Conservation (phyloP, 2,113 vertebrate genomes). For the Chroicocephalus ridibundus region DNA sequence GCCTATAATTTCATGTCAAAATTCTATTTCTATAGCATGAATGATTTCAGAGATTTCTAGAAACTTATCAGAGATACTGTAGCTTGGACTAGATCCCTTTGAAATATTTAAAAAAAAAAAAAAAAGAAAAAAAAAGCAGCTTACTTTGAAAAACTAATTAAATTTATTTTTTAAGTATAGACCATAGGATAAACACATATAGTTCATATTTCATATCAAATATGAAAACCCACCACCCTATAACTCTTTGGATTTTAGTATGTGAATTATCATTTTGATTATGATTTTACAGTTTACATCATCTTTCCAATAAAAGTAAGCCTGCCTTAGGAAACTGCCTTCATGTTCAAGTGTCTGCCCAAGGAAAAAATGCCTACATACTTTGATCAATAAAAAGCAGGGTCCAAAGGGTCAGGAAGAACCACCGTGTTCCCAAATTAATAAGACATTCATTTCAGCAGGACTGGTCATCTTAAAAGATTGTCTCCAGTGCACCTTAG, state of each 20-base stretch:
- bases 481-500: not conserved
- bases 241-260: not conserved
- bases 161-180: not conserved
- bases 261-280: constrained; percentile 13
- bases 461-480: not conserved
- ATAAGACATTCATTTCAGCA: constrained; percentile 9
- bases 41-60: not conserved
- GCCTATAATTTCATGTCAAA: not conserved
- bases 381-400: constrained; percentile 34
- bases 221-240: not conserved
- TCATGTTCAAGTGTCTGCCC: not conserved
- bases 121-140: not conserved
- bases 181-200: not conserved
- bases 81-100: not conserved
- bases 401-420: not conserved
- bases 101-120: not conserved
- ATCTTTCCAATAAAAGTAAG: constrained; percentile 1
- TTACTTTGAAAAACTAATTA: not conserved
- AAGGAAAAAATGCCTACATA: not conserved
- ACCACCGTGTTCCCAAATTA: constrained; percentile 6
- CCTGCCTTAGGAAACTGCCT: not conserved
- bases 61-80: not conserved
- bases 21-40: not conserved
- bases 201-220: not conserved
- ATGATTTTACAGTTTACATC: not conserved